Evolutionary conservation across 1,140 invertebrate species (phyloP), one percentile per base, ranked within the genome.

Genomic region (Drosophila nebulosa): DNA sequence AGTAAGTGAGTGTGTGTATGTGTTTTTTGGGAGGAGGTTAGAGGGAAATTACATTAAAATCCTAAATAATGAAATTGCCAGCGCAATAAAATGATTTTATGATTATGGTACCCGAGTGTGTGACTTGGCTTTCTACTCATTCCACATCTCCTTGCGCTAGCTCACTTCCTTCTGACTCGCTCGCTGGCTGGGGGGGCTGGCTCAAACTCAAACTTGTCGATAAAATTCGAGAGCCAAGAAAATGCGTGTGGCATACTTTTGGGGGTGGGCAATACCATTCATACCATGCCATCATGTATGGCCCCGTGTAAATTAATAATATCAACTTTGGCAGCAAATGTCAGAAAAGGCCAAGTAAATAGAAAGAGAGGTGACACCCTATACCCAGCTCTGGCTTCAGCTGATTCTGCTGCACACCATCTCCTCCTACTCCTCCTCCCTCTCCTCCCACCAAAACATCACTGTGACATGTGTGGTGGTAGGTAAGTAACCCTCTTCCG

Each of bases 41-140:
- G 70, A 66, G 74, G 65, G 73, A 77, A 69, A 69, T 76, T 73
- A 79, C 76, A 79, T 76, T 79, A 79, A 79, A 79, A 79, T 79
- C 76, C 76, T 58, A 73, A 73, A 79, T 79, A 79, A 79, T 79
- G 74, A 77, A 79, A 79, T 79, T 79, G 76, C 74, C 64, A 79
- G 70, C 61, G 76, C 76, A 79, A 77, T 79, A 79, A 79, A 79
- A 77, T 79, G 42, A 79, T 79, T 79, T 79, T 76, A 79, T 79
- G 76, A 76, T 79, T 79, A 79, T 79, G 69, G 74, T 74, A 32
- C 56, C 35, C 36, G 53, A 39, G 59, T 58, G 57, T 67, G 56
- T 66, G 64, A 35, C 63, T 12, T 32, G n/a, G 24, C 52, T 46
- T 46, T 46, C 39, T n/a, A 46, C 39, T 46, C 39, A 46, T 12